phyloP scores from a whole-genome alignment of 2,113 vertebrate genomes.

The Phaethon lepturus region DNA sequence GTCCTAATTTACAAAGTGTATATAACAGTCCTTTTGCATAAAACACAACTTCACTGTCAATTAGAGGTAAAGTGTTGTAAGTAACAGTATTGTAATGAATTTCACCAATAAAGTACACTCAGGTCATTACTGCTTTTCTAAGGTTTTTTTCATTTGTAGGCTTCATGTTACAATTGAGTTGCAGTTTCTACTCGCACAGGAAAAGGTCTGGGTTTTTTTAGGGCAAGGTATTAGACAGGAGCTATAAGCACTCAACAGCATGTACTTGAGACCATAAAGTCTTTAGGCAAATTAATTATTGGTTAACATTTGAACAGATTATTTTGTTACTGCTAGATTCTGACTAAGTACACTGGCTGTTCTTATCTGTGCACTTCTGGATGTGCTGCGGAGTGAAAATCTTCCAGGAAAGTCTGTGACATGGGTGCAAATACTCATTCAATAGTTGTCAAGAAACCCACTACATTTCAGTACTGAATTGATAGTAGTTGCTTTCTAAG shows the following conservation, averaged over 20 bases:
- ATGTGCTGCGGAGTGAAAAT: not conserved
- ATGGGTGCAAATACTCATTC: not conserved
- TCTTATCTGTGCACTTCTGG: not conserved
- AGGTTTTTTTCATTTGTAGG: not conserved
- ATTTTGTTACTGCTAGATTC: not conserved
- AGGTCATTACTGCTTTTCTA: not conserved
- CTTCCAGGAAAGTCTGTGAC: not conserved
- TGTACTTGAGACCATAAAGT: not conserved
- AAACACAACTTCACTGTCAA: not conserved
- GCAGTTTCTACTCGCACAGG: not conserved
- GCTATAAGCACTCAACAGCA: not conserved
- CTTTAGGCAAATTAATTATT: not conserved
- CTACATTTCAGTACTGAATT: not conserved
- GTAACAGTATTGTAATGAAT: not conserved
- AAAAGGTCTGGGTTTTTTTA: not conserved
- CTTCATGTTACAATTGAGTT: not conserved
- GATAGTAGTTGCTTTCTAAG: not conserved
- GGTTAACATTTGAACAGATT: not conserved
- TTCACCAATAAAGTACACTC: not conserved
- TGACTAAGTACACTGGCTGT: not conserved
- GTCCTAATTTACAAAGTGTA: not conserved
- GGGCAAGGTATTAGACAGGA: not conserved
- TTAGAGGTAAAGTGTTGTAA: not conserved
- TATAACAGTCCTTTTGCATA: not conserved
- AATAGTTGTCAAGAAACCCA: not conserved